Percentiles rank a stretch among this genome's conserved stretches.
These are phyloP conservation scores for Pholis gunnellus DNA, from an alignment of 2,113 vertebrate genomes.

Conservation along the genomic window DNA sequence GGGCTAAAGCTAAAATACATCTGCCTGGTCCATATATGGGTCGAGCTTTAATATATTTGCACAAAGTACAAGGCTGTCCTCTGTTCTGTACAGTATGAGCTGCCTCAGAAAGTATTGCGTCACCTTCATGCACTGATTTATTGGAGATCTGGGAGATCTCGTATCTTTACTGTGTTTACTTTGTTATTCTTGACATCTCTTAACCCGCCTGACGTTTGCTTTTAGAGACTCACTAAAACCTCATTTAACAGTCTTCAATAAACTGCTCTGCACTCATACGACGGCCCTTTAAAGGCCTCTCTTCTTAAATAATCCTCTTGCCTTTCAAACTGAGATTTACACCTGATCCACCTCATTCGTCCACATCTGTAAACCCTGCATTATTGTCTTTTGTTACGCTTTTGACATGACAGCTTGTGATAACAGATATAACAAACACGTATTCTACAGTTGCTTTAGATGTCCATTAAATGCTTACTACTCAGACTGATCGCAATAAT, in stretches of 20 bases:
- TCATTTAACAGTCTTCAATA: constrained; percentile 24
- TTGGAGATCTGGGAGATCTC: constrained; percentile 22
- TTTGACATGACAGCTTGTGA: not conserved
- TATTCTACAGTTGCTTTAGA: not conserved
- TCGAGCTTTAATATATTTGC: constrained; percentile 1
- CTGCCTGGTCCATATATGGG: not conserved
- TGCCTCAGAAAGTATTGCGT: constrained; percentile 18
- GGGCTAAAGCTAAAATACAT: not conserved
- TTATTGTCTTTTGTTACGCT: not conserved
- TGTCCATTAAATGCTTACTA: not conserved
- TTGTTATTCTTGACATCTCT: constrained; percentile 51
- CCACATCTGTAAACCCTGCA: not conserved
- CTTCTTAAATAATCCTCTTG: constrained; percentile 30
- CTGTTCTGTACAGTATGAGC: not conserved
- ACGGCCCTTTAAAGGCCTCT: not conserved
- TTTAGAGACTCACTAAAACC: constrained; percentile 49
- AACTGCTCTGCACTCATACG: constrained; percentile 15
- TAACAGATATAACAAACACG: not conserved
- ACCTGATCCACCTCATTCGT: not conserved
- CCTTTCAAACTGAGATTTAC: not conserved
- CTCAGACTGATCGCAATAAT: not conserved
- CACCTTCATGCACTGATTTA: constrained; percentile 21
- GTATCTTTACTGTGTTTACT: constrained; percentile 53
- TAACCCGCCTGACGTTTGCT: constrained; percentile 48
- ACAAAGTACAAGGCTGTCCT: constrained; percentile 12